These are phyloP conservation scores for Meliscaeva auricollis DNA, from an alignment of 2,888 invertebrate genomes.

Conservation along the genomic window DNA sequence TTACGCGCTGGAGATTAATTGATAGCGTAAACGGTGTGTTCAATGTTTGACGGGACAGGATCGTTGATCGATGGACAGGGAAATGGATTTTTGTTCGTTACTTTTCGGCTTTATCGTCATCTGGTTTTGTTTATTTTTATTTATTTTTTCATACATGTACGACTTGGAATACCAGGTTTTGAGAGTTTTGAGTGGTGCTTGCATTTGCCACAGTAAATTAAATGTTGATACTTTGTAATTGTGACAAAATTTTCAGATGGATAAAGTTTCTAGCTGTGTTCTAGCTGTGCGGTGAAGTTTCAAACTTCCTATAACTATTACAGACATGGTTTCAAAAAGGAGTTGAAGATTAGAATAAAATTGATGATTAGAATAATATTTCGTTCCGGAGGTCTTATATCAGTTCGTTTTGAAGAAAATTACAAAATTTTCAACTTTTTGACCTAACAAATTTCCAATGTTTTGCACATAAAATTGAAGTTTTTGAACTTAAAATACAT, in stretches of 20 bases:
- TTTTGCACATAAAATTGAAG: neutral
- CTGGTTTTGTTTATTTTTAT: slow-evolving; percentile 20
- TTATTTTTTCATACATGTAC: neutral
- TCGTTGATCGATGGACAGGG: slow-evolving; percentile 74
- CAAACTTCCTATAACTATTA: too few relatives aligned
- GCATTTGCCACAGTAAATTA: neutral
- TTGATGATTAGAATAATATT: too few relatives aligned
- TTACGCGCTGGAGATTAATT: slow-evolving; percentile 68
- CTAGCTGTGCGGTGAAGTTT: too few relatives aligned
- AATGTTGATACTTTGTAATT: slow-evolving; percentile 12
- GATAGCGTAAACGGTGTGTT: slow-evolving; percentile 72
- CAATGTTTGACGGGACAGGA: slow-evolving; percentile 70
- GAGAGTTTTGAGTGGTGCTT: slow-evolving; percentile 3
- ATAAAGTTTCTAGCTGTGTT: too few relatives aligned
- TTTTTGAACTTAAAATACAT: too few relatives aligned
- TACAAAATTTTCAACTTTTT: too few relatives aligned
- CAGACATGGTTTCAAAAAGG: too few relatives aligned
- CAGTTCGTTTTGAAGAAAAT: too few relatives aligned
- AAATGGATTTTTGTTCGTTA: slow-evolving; percentile 62
- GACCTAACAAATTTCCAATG: too few relatives aligned
- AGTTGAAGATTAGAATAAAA: too few relatives aligned
- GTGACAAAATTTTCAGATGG: neutral
- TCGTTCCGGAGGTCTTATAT: too few relatives aligned
- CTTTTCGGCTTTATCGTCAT: slow-evolving; percentile 44
- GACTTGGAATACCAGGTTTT: neutral